Percentiles rank a stretch among this genome's conserved stretches.
phyloP scores from a whole-genome alignment of 2,888 invertebrate genomes.

The Drosophila tripunctata region DNA sequence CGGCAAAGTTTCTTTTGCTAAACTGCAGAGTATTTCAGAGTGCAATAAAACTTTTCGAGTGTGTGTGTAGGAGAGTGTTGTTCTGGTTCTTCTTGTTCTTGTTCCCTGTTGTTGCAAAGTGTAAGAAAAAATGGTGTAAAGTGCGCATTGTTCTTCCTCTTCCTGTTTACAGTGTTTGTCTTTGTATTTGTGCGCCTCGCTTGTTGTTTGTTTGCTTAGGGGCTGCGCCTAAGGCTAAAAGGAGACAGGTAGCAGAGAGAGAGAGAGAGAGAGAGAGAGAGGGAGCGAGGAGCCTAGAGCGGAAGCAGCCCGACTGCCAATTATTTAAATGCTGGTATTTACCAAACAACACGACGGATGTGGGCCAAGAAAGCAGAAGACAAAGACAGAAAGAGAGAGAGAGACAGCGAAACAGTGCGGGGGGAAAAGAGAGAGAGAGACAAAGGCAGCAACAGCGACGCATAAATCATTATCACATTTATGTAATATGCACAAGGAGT shows the following conservation, averaged over 20 bases:
- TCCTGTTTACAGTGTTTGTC: conserved; percentile 61
- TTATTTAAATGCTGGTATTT: conserved; percentile 78
- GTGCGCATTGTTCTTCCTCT: conserved; percentile 56
- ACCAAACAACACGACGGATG: conserved; percentile 71
- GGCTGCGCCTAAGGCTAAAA: neutral
- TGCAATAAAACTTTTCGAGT: conserved; percentile 51
- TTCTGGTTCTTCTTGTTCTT: conserved; percentile 18
- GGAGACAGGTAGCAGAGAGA: neutral
- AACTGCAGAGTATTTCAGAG: conserved; percentile 24
- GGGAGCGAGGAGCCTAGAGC: conserved; percentile 36
- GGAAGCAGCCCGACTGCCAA: conserved; percentile 73
- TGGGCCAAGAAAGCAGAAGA: conserved; percentile 57
- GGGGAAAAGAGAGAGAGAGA: neutral
- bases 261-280: neutral
- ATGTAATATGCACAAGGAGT: conserved; percentile 67
- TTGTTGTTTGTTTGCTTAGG: conserved; percentile 64
- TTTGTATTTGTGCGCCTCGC: conserved; percentile 65
- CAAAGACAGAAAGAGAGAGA: conserved; percentile 3
- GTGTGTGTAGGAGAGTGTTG: neutral
- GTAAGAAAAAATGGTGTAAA: conserved; percentile 63
- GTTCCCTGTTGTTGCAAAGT: conserved; percentile 44
- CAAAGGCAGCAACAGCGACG: conserved; percentile 21
- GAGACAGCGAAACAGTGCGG: neutral
- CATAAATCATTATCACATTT: conserved; percentile 79
- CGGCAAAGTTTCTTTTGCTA: conserved; percentile 27